A percentile compares a stretch with the other conserved stretches of the same genome.
Conservation (phyloP, 2,888 invertebrate genomes). For the Caenorhabditis becei region DNA sequence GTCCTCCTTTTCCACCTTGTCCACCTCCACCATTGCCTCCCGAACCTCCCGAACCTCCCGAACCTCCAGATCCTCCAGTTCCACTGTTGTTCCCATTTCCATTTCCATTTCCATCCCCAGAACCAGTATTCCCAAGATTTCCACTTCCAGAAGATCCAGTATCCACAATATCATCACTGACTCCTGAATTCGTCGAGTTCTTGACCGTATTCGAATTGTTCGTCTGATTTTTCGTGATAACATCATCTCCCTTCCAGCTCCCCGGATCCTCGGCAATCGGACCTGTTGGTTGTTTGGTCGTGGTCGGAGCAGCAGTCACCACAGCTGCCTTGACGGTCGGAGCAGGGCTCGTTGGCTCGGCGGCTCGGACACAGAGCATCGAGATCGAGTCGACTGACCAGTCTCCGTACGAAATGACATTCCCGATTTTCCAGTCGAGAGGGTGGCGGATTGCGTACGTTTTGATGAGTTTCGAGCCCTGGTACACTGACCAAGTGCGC, state of each 20-base stretch:
- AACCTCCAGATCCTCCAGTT: background rate
- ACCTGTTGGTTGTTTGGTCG: background rate
- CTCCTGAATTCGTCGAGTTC: background rate
- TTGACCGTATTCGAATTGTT: constrained; percentile 11
- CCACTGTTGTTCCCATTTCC: constrained; percentile 20
- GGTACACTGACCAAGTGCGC: background rate
- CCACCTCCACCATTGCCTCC: constrained; percentile 18
- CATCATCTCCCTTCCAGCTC: background rate
- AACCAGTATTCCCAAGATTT: background rate
- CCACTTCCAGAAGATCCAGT: background rate
- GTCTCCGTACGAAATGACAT: constrained; percentile 31
- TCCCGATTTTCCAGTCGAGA: constrained; percentile 24
- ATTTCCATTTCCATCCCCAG: constrained; percentile 14
- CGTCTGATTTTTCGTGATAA: background rate
- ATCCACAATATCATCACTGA: background rate
- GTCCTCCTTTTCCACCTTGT: constrained; percentile 8
- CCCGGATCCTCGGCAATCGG: constrained; percentile 21
- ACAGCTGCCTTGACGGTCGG: constrained; percentile 2
- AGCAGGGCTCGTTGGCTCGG: constrained; percentile 17
- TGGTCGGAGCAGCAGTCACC: background rate
- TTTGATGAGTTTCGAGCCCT: background rate
- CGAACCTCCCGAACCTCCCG: background rate
- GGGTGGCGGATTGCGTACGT: constrained; percentile 20
- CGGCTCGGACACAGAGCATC: constrained; percentile 24
- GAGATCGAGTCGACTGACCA: constrained; percentile 25